Percentiles rank a stretch among this genome's conserved stretches.
Conservation (phyloP, 2,888 invertebrate species). For the Ectemnius lituratus region DNA sequence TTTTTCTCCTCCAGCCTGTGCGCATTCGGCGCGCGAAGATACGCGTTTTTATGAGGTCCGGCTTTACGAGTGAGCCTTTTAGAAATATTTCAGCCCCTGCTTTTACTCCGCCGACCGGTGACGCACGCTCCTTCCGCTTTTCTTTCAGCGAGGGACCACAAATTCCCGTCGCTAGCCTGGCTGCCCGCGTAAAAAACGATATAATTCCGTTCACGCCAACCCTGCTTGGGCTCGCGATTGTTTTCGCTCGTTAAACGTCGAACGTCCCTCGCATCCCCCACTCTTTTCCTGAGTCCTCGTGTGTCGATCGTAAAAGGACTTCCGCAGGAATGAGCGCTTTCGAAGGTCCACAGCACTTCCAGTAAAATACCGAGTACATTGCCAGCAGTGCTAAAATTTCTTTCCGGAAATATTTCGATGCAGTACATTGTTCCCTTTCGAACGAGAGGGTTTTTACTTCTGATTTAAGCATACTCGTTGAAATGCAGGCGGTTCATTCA, state of each 20-base stretch:
- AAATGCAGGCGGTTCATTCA: slow-evolving; percentile 41
- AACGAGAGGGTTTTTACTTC: not conserved
- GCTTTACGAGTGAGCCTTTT: slow-evolving; percentile 53
- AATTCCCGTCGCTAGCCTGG: slow-evolving; percentile 38
- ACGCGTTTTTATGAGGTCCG: slow-evolving; percentile 53
- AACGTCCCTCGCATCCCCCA: slow-evolving; percentile 1
- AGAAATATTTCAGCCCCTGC: slow-evolving; percentile 50
- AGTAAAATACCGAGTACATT: too few species aligned
- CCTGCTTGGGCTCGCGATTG: slow-evolving; percentile 21
- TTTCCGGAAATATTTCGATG: not conserved
- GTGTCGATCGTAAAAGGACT: slow-evolving; percentile 20
- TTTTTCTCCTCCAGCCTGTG: slow-evolving; percentile 1
- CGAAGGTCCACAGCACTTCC: slow-evolving; percentile 1
- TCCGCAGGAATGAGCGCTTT: not conserved
- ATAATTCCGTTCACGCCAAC: slow-evolving; percentile 26
- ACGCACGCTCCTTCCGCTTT: not conserved
- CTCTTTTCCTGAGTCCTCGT: not conserved
- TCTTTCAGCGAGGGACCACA: slow-evolving; percentile 23
- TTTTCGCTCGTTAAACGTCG: slow-evolving; percentile 41
- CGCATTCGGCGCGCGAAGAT: slow-evolving; percentile 27
- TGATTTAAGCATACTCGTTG: slow-evolving; percentile 24
- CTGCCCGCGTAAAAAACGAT: slow-evolving; percentile 25
- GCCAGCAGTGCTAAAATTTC: not conserved
- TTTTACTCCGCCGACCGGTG: not conserved
- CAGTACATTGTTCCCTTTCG: not conserved